Evolutionary conservation across 1,140 invertebrate species (phyloP), one percentile per base, ranked within the genome.

Genomic region (Cotesia vestalis): DNA sequence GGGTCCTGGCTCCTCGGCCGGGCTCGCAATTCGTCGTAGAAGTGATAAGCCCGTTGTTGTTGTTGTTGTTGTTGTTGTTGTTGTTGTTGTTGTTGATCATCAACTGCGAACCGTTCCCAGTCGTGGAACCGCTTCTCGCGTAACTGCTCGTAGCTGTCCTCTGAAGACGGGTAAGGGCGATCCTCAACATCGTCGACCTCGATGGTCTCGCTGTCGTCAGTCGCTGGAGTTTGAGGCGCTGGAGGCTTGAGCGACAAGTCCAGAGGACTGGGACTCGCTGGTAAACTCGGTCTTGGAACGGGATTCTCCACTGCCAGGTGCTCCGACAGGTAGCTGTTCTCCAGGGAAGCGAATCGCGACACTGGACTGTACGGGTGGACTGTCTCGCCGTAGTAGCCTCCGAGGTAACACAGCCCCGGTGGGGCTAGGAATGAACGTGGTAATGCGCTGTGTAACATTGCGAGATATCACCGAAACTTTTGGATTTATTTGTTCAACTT

Each of bases 221-320:
- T 72, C 8, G 66, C 73, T 4, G 80, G 76, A 3, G 73, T 80
- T 6, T 66, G 73, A 17, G 74, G 66, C 60, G 60, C 77, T n/a
- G 63, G 62, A 1, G 85, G 77, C 61, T 89, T 89, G 34, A 89
- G 38, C 3, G 88, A 88, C 3, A 89, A 67, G 63, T 89, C 88
- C 63, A 89, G 73, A 0, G 87, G 87, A 51, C 78, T 79, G 4
- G 85, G 84, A 2, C 79, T 83, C 1, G 76, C 57, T 0, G 80
- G 40, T 46, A 46, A 11, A 46, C 40, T 46, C 5, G 40, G 70
- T 2, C 77, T 71, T 9, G 76, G 64, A 27, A 27, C 27, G 5
- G 73, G 5, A 1, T 80, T 78, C 78, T 77, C 81, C 0, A 8
- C 20, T 74, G 52, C 17, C 14, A 73, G 71, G 63, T 78, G 79